Evolutionary conservation across 1,140 invertebrate species (phyloP).

Genomic region (Drosophila subpulchrella): DNA sequence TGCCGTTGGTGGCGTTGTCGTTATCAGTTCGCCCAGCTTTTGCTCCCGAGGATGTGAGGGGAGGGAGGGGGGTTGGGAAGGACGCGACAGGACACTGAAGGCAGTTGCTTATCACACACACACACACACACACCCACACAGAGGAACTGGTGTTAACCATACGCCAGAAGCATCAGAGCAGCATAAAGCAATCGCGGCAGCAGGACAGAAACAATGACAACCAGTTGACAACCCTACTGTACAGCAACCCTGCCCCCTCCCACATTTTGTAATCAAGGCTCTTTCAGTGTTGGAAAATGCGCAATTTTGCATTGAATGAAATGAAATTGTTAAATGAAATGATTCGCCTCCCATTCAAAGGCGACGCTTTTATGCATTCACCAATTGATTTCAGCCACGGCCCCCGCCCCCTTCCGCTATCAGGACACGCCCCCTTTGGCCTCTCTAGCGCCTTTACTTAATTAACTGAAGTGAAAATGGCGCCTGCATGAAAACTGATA

Average conservation of each 20-base stretch:
- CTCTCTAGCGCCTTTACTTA: conserved; percentile 67
- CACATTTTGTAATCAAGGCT: conserved; percentile 57
- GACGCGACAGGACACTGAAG: conserved; percentile 51
- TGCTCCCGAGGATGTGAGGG: conserved; percentile 11
- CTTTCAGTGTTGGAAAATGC: conserved; percentile 77
- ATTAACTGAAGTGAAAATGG: conserved; percentile 82
- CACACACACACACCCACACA: conserved; percentile 22
- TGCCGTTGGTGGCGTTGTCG: conserved; percentile 64
- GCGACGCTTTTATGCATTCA: conserved; percentile 60
- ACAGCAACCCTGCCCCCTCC: neutral
- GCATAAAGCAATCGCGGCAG: conserved; percentile 57
- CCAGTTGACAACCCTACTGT: conserved; percentile 63
- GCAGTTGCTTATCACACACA: conserved; percentile 63
- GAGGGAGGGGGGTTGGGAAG: conserved; percentile 12
- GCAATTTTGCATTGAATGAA: conserved; percentile 72
- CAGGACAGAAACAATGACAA: conserved; percentile 73
- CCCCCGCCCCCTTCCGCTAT: conserved; percentile 14
- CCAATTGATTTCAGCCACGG: conserved; percentile 44
- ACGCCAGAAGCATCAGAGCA: conserved; percentile 35
- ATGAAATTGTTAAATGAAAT: conserved; percentile 77
- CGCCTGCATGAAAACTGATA: conserved; percentile 63
- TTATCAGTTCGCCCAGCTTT: conserved; percentile 42
- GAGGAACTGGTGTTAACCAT: conserved; percentile 47
- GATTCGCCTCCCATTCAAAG: conserved; percentile 54
- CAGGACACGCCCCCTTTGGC: neutral